Base-by-base conservation (phyloP, 2,797 vertebrate genomes). In the Parambassis ranga region DNA sequence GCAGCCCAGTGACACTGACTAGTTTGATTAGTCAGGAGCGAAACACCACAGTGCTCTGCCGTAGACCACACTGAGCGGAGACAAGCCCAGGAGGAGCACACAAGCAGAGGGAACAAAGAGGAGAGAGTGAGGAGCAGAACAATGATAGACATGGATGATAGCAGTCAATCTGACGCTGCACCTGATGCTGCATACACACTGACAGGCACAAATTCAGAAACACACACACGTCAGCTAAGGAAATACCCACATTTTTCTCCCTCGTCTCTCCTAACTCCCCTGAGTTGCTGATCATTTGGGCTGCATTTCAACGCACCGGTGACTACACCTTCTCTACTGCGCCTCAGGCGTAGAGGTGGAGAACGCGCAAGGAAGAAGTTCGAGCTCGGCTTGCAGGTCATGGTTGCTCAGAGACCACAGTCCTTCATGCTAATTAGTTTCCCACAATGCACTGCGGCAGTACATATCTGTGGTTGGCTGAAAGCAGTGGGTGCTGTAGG, bases 381-480 rank as follows among this genome's bases (percentile, higher is more conserved):
- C 83, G 63, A 71, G 72, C 79, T 76, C 67, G 70, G 63, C 79
- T 86, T 76, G 83, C 82, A 88, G 89, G 89, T 90, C 90, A 90
- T 78, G 81, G 83, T 84, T 85, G 89, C 89, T 88, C 74, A 81
- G 87, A 91, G 84, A 90, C 91, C 71, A 66, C 70, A 69, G 88
- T 73, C 84, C 79, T 87, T 84, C 81, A 82, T 86, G 86, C 83
- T 90, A 90, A 91, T 92, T 90, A 87, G 80, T 75, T 89, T 65
- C 87, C 88, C 89, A 90, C 84, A 92, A 90, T 90, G 83, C 91
- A 89, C 33, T 16, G 82, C 72, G 48, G 75, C 58, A 55, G 69
- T 44, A 51, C 62, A 30, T 13, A 36, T 50, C 77, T 69, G 39
- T 80, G 82, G 85, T 85, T 86, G 75, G 84, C 65, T 81, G 58